Base-by-base conservation (phyloP, 2,113 vertebrate genomes). In the Silurus glanis region DNA sequence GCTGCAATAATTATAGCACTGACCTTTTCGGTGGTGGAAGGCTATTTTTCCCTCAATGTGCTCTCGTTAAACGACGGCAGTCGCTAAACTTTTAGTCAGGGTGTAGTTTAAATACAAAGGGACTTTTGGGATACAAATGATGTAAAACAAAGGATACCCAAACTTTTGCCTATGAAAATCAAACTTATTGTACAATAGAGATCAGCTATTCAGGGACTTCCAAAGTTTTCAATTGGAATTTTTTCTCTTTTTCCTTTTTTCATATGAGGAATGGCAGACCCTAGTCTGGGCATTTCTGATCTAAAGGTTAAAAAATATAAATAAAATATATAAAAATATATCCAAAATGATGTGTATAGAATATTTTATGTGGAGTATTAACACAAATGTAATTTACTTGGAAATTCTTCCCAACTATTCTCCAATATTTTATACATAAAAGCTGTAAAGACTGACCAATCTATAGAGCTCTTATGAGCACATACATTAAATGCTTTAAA, bases 401-500 rank as follows among this genome's bases (percentile, higher is more conserved):
- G 2, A 45, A 37, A 71, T 45, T 45, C 37, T 37, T 37, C n/a
- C n/a, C n/a, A n/a, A 37, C 37, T 37, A 2, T 37, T 55, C 74
- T 56, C 19, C 7, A 80, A 75, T 6, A n/a, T 21, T 16, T 8
- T 12, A 25, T 53, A 53, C 4, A 74, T 19, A 21, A n/a, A 55
- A 55, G 19, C 19, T 58, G 7, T 23, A 84, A 74, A 58, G 13
- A 14, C 28, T 14, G 64, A 55, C 23, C 81, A 53, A 14, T 19
- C 37, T 75, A 28, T 87, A 91, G 37, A n/a, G 49, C 4, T 23
- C 51, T 71, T 51, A 10, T 56, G 8, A n/a, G 12, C 14, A 59
- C 28, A 49, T 17, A 47, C 90, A 89, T 82, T 88, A 91, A 90
- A 89, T 91, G 90, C 89, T 83, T 89, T 76, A 84, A 78, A 89